A percentile compares a stretch with the other conserved stretches of the same genome.
Conservation (phyloP, 2,888 invertebrate species). For the Leucophora obtusa region DNA sequence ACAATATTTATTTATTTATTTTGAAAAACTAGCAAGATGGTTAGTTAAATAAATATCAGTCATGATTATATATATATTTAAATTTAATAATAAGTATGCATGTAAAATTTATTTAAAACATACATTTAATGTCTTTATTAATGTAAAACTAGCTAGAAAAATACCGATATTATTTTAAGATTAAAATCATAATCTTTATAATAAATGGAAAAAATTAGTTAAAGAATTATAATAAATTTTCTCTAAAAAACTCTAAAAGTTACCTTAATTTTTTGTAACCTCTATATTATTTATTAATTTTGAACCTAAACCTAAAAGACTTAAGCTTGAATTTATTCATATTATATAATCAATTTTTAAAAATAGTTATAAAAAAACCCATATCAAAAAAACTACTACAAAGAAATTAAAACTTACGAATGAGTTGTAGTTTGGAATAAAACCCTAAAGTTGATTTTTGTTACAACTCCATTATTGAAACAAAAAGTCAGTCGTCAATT, state of each 20-base stretch:
- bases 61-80: background rate
- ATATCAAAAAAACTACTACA: background rate
- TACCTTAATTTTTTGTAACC: constrained; percentile 15
- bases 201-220: constrained; percentile 8
- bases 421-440: background rate
- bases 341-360: background rate
- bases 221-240: constrained; percentile 2
- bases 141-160: constrained; percentile 59
- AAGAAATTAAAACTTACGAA: background rate
- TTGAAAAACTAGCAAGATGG: background rate
- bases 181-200: constrained; percentile 9
- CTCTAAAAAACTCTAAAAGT: background rate
- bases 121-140: constrained; percentile 47
- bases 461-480: constrained; percentile 3
- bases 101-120: constrained; percentile 7
- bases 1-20: background rate
- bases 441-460: background rate
- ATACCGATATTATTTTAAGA: constrained; percentile 4
- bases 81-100: background rate
- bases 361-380: constrained; percentile 17
- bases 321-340: constrained; percentile 66
- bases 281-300: constrained; percentile 28
- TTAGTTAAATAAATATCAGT: background rate
- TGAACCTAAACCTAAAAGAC: constrained; percentile 65
- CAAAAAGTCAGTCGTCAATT: constrained; percentile 56